Conservation (phyloP, 2,113 vertebrate genomes). For the Lepus americanus region DNA sequence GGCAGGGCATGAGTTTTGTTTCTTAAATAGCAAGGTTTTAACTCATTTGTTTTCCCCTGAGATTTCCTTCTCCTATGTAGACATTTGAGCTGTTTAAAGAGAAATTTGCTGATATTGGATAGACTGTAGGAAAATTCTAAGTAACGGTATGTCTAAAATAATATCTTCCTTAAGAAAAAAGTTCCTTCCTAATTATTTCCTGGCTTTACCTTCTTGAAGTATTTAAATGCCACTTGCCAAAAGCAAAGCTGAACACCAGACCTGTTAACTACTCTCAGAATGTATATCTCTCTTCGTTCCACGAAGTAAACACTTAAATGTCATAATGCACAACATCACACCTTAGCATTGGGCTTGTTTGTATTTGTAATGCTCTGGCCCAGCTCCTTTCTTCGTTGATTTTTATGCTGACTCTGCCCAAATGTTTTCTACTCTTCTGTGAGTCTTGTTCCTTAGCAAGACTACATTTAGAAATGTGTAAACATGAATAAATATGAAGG, state of each 20-base stretch:
- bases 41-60: constrained; percentile 31
- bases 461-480: not conserved
- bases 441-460: constrained; percentile 25
- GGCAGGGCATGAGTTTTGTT: not conserved
- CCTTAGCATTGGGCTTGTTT: not conserved
- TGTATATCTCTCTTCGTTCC: constrained; percentile 2
- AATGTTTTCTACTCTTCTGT: not conserved
- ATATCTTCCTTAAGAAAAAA: not conserved
- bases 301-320: not conserved
- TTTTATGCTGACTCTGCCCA: constrained; percentile 32
- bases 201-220: not conserved
- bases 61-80: constrained; percentile 45
- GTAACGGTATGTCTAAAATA: constrained; percentile 60
- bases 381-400: not conserved
- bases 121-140: constrained; percentile 51
- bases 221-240: constrained; percentile 34
- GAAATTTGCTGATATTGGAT: constrained; percentile 34
- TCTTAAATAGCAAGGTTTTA: constrained; percentile 50
- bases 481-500: constrained; percentile 25
- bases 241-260: constrained; percentile 35
- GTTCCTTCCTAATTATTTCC: constrained; percentile 44
- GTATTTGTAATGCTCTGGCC: not conserved
- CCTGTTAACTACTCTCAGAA: constrained; percentile 6
- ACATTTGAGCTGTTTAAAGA: constrained; percentile 27
- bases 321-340: not conserved